A percentile compares a stretch with the other conserved stretches of the same genome.
phyloP scores from a whole-genome alignment of 2,888 invertebrate species.

The Acutogordius australiensis region DNA sequence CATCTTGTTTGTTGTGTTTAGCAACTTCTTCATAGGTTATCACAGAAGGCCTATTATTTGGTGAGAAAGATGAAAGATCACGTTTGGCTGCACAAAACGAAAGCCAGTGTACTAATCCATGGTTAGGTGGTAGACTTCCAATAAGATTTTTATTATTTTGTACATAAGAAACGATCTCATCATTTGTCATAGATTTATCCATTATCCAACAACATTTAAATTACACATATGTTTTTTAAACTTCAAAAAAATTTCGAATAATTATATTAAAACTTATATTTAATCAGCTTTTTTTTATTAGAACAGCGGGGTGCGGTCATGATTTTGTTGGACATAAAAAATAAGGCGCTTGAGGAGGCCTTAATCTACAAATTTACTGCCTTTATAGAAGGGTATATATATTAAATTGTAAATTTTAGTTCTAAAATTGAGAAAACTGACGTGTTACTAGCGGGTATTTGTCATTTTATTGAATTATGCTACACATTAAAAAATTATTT shows the following conservation, averaged over 20 bases:
- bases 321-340: conserved; percentile 67
- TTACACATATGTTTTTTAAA: too few species aligned
- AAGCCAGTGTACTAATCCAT: conserved; percentile 84
- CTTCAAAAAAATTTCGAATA: too few species aligned
- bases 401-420: not conserved
- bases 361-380: conserved; percentile 75
- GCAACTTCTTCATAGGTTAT: conserved; percentile 45
- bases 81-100: not conserved
- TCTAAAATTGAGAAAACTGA: conserved; percentile 12
- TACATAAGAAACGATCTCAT: too few species aligned
- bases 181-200: too few species aligned
- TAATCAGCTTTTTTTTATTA: too few species aligned
- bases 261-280: too few species aligned
- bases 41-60: conserved; percentile 33
- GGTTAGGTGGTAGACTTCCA: too few species aligned
- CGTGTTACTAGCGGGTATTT: not conserved
- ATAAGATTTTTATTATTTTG: too few species aligned
- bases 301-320: too few species aligned
- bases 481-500: too few species aligned
- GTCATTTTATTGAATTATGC: too few species aligned
- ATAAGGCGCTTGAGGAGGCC: conserved; percentile 90
- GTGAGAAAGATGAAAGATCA: conserved; percentile 5
- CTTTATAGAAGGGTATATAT: conserved; percentile 58
- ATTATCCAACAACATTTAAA: too few species aligned
- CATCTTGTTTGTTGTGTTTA: conserved; percentile 40